These are phyloP conservation scores for Lytechinus pictus DNA, from an alignment of 35 echinoderm and acorn worm genomes.

Conservation along the genomic window DNA sequence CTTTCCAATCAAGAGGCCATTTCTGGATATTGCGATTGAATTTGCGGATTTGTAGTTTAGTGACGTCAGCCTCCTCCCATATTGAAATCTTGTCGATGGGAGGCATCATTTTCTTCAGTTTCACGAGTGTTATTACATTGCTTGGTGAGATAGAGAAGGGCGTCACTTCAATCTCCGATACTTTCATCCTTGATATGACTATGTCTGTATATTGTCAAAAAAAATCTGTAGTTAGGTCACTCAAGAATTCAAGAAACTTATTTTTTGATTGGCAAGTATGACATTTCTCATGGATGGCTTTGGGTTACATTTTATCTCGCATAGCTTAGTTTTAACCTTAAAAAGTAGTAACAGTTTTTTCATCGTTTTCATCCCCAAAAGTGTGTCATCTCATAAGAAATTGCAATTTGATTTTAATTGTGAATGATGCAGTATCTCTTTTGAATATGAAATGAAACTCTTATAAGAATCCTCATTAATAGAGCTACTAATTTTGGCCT, in stretches of 20 bases:
- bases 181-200: neutral
- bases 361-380: neutral
- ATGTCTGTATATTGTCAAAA: too few species aligned
- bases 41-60: neutral
- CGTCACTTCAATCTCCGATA: neutral
- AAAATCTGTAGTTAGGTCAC: too few species aligned
- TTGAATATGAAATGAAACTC: neutral
- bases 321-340: too few species aligned
- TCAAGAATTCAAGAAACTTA: too few species aligned
- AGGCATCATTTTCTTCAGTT: neutral
- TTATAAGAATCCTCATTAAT: neutral
- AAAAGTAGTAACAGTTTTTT: neutral
- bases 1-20: neutral
- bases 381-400: neutral
- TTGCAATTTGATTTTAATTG: neutral
- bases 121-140: too few species aligned
- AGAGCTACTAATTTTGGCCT: neutral
- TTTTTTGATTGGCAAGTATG: neutral
- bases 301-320: neutral
- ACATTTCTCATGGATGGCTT: neutral
- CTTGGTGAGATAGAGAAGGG: neutral
- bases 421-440: neutral
- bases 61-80: neutral
- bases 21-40: slow-evolving; percentile 11
- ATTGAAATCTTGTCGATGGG: neutral